These are phyloP conservation scores for Bradysia coprophila DNA, from an alignment of 1,140 invertebrate species.

Conservation along the genomic window DNA sequence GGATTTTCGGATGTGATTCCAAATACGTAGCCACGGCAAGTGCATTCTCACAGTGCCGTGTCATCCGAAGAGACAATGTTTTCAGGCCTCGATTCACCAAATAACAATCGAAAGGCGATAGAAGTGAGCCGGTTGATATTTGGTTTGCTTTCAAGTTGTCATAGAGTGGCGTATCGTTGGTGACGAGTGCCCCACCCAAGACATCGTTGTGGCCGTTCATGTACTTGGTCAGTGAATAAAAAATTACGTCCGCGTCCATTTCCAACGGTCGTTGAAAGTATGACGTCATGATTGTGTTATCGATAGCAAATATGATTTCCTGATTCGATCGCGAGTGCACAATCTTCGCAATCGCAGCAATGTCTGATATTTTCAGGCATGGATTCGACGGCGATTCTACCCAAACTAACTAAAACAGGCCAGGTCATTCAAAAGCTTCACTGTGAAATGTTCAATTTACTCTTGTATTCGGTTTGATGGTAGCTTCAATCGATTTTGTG, in stretches of 20 bases:
- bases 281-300: constrained; percentile 69
- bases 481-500: constrained; percentile 33
- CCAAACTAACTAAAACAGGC: constrained; percentile 39
- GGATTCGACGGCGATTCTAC: constrained; percentile 76
- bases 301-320: constrained; percentile 52
- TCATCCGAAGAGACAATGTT: constrained; percentile 58
- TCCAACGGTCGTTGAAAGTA: constrained; percentile 63
- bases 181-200: constrained; percentile 55
- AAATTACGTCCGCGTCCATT: constrained; percentile 57
- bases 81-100: constrained; percentile 60
- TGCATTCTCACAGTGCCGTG: constrained; percentile 51
- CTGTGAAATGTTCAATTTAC: constrained; percentile 34
- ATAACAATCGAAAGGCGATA: constrained; percentile 67
- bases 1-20: constrained; percentile 47
- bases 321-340: constrained; percentile 31
- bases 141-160: constrained; percentile 44
- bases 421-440: constrained; percentile 34
- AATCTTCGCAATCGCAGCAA: constrained; percentile 36
- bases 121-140: constrained; percentile 53
- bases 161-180: constrained; percentile 37
- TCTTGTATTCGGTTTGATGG: constrained; percentile 54
- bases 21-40: constrained; percentile 49
- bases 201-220: constrained; percentile 78
- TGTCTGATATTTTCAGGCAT: constrained; percentile 54
- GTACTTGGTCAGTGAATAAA: constrained; percentile 73